Evolutionary conservation across 1,140 invertebrate genomes (phyloP).

Genomic region (Psix sp.): DNA sequence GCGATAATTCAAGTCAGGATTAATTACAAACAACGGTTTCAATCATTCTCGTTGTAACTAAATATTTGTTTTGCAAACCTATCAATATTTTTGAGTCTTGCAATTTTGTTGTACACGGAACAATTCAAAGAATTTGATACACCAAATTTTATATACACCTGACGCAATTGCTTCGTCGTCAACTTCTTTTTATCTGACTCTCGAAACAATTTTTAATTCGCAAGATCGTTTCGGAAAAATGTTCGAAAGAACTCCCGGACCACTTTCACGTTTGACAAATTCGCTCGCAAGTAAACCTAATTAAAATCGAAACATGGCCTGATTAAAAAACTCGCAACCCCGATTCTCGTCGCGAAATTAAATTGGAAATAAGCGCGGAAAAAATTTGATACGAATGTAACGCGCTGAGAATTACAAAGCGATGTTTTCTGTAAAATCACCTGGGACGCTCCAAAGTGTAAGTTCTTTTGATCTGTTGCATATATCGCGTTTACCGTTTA

Average conservation of each 20-base stretch:
- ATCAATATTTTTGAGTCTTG: no score
- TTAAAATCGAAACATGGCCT: slow-evolving; percentile 7
- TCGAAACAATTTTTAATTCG: no score
- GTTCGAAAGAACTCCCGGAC: no score
- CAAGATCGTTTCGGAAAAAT: neutral
- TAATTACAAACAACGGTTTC: no score
- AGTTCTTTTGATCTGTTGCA: slow-evolving; percentile 34
- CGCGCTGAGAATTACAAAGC: slow-evolving; percentile 39
- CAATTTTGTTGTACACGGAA: no score
- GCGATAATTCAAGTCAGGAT: no score
- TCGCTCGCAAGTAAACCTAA: slow-evolving; percentile 14
- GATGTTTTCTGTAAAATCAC: slow-evolving; percentile 34
- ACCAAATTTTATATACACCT: no score
- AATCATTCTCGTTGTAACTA: no score
- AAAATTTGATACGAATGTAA: slow-evolving; percentile 31
- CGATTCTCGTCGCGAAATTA: slow-evolving; percentile 13
- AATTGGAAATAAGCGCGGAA: slow-evolving; percentile 32
- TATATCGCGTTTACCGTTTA: slow-evolving; percentile 25
- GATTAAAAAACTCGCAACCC: slow-evolving; percentile 21
- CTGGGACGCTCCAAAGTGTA: slow-evolving; percentile 31
- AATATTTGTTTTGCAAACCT: no score
- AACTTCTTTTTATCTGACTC: no score
- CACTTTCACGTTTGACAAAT: neutral
- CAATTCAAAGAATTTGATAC: no score
- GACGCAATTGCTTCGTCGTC: no score